Evolutionary conservation across 2,888 invertebrate genomes (phyloP), one percentile per base, ranked within the genome.

Genomic region (Branchipolynoe longqiensis): DNA sequence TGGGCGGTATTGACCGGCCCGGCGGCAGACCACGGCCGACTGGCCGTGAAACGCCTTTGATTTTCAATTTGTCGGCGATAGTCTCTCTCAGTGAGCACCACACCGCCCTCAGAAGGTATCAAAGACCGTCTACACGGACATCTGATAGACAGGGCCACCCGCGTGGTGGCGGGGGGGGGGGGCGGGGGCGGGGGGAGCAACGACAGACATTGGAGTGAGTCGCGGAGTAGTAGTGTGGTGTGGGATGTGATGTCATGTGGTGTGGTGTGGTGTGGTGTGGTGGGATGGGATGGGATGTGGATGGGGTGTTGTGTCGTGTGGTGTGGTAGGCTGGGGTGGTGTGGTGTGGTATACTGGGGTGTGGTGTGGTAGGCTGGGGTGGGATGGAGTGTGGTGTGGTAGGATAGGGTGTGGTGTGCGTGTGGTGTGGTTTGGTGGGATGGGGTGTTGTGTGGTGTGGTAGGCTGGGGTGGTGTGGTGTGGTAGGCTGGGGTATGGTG

Each of bases 51-150:
- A 62, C 22, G 18, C 36, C 69, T 69, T 69, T 69, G 69, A 69
- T 69, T 69, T 69, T 69, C 38, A 69, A 69, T 69, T 69, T 69
- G 69, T 36, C 69, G 14, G 69, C 33, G 69, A 69, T 33, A n/a
- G 36, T 62, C 28, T 62, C 31, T 18, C 25, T 18, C n/a, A 14
- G 62, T 62, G 31, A 62, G 31, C 31, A 31, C 28, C 62, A 56
- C n/a, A 31, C 18, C 28, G 25, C 28, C 14, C 62, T 14, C 28
- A 62, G 62, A 62, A 62, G 31, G 31, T 31, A 62, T 62, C 62
- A 62, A 62, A 62, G 62, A 25, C n/a, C n/a, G n/a, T n/a, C n/a
- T n/a, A n/a, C n/a, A n/a, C 62, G 28, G 14, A n/a, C 28, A 62
- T 62, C 62, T 62, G 62, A 62, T 31, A 62, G 62, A 4, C 3